Evolutionary conservation across 2,113 vertebrate genomes (phyloP).

Genomic region (Orthonyx spaldingii): DNA sequence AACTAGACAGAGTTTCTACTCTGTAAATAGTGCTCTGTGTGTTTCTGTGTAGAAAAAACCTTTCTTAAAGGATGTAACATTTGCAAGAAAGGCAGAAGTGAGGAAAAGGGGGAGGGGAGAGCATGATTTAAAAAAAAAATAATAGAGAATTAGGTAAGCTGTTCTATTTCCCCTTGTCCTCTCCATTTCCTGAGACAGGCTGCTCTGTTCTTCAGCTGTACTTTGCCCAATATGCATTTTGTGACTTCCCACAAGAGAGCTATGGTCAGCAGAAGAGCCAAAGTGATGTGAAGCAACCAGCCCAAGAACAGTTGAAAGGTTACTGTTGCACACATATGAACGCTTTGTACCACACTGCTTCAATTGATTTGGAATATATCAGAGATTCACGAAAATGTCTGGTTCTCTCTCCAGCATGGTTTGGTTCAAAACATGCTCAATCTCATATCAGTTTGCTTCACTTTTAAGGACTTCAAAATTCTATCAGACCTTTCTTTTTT

Average conservation of each 20-base stretch:
- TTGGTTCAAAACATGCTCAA: not conserved
- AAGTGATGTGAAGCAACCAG: not conserved
- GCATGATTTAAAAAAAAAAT: not conserved
- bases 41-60: not conserved
- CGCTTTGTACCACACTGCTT: not conserved
- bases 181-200: not conserved
- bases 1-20: not conserved
- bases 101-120: not conserved
- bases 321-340: not conserved
- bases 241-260: not conserved
- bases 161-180: not conserved
- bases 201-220: not conserved
- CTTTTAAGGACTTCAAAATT: not conserved
- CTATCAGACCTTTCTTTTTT: not conserved
- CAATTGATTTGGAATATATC: not conserved
- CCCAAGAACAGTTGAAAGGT: not conserved
- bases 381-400: not conserved
- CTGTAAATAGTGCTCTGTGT: not conserved
- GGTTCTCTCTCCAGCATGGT: not conserved
- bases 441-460: not conserved
- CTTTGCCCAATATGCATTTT: not conserved
- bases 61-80: not conserved
- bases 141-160: not conserved
- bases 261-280: not conserved
- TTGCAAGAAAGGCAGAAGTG: not conserved